Percentiles rank a stretch among this genome's conserved stretches.
phyloP scores from a whole-genome alignment of 2,113 vertebrate species.

The Brachirus orientalis region DNA sequence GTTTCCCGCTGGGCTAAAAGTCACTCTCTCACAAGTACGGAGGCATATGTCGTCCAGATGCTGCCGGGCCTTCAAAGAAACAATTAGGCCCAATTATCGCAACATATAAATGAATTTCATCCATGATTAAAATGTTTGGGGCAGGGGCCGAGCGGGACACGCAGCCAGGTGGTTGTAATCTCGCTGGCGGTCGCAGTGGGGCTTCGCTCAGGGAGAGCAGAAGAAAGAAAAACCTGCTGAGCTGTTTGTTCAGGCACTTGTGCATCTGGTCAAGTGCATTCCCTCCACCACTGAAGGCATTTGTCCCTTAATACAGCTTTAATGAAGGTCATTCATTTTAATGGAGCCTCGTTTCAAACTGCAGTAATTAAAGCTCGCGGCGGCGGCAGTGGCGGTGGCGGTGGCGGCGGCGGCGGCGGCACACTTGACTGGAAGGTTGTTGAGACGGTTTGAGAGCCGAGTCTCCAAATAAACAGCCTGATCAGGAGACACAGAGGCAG shows the following conservation, averaged over 20 bases:
- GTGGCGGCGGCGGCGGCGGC: not conserved
- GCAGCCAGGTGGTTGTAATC: constrained; percentile 85
- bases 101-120: constrained; percentile 85
- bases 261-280: constrained; percentile 73
- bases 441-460: constrained; percentile 60
- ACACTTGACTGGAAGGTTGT: constrained; percentile 72
- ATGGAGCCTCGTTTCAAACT: constrained; percentile 79
- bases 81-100: constrained; percentile 84
- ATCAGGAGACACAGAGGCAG: too few relatives aligned
- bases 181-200: constrained; percentile 58
- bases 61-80: constrained; percentile 81
- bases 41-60: constrained; percentile 82
- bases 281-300: constrained; percentile 57
- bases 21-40: constrained; percentile 47
- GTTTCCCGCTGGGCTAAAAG: constrained; percentile 72
- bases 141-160: constrained; percentile 43
- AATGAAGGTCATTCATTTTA: constrained; percentile 84
- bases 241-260: constrained; percentile 81
- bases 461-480: constrained; percentile 76
- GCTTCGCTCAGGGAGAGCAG: too few relatives aligned
- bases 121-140: constrained; percentile 80
- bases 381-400: not conserved
- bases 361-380: constrained; percentile 73
- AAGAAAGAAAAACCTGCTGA: constrained; percentile 70
- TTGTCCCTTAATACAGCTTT: constrained; percentile 77